phyloP scores from a whole-genome alignment of 1,140 invertebrate genomes.

The Papilio polyxenes region DNA sequence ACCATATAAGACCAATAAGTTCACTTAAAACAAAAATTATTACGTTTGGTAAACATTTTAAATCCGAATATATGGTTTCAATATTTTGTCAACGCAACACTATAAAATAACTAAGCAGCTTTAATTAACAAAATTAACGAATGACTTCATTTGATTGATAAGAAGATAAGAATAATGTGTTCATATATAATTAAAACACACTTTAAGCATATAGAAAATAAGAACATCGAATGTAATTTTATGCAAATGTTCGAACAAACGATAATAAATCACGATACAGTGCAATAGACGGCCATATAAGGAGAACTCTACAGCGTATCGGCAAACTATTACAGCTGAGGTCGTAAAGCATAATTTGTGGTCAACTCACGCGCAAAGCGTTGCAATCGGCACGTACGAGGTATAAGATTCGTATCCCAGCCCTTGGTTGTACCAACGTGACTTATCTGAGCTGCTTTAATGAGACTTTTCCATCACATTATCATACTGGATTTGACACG shows the following conservation, averaged over 20 bases:
- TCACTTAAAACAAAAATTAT: background rate
- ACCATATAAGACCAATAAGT: background rate
- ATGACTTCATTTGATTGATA: too few species aligned
- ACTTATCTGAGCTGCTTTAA: constrained; percentile 23
- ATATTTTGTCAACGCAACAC: too few species aligned
- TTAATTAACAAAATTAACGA: too few species aligned
- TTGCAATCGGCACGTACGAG: constrained; percentile 26
- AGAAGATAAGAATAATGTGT: too few species aligned
- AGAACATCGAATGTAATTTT: constrained; percentile 13
- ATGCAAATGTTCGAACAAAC: background rate
- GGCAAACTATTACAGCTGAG: constrained; percentile 20
- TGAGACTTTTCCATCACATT: constrained; percentile 23
- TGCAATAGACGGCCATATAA: constrained; percentile 19
- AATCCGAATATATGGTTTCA: too few species aligned
- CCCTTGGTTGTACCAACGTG: constrained; percentile 29
- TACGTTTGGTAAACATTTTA: too few species aligned
- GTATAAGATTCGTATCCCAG: constrained; percentile 21
- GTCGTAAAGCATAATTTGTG: constrained; percentile 33
- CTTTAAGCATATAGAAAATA: background rate
- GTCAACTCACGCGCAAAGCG: constrained; percentile 28
- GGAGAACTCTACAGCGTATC: constrained; percentile 19
- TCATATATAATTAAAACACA: background rate
- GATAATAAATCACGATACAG: constrained; percentile 8
- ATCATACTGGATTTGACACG: constrained; percentile 28
- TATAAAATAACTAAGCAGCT: too few species aligned